Conservation (phyloP, 2,888 invertebrate genomes). For the Pycnomerus fuliginosus region DNA sequence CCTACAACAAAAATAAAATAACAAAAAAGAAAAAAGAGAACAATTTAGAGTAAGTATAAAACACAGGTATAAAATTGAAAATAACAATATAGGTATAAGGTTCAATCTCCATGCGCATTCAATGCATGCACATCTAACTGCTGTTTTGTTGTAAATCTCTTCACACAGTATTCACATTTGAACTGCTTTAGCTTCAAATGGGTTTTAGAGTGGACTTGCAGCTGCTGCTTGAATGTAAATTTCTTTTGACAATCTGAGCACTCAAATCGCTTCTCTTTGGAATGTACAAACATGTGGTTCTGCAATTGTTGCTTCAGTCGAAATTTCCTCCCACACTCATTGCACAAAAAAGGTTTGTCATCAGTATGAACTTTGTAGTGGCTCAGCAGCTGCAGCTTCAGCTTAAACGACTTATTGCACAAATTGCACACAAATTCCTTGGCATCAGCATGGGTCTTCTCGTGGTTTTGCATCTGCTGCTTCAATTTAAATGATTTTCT, state of each 20-base stretch:
- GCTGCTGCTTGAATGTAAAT: conserved; percentile 37
- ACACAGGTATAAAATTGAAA: too few species aligned
- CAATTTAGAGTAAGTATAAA: too few species aligned
- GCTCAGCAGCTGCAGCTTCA: conserved; percentile 33
- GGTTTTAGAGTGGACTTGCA: conserved; percentile 28
- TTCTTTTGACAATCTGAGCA: conserved; percentile 33
- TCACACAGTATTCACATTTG: conserved; percentile 29
- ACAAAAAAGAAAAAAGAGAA: too few species aligned
- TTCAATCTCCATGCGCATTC: too few species aligned
- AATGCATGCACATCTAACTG: conserved; percentile 36
- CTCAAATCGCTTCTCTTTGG: conserved; percentile 26
- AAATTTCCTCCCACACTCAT: conserved; percentile 30
- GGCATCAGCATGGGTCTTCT: conserved; percentile 23
- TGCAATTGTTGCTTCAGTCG: conserved; percentile 34
- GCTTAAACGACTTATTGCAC: conserved; percentile 32
- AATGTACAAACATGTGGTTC: conserved; percentile 30
- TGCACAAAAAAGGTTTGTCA: conserved; percentile 29
- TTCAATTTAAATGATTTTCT: conserved; percentile 11
- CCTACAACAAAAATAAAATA: too few species aligned
- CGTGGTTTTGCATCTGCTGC: conserved; percentile 8
- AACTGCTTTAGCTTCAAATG: conserved; percentile 32
- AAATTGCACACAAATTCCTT: conserved; percentile 29
- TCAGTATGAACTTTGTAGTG: conserved; percentile 32
- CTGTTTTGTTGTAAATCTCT: conserved; percentile 32
- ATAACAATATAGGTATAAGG: too few species aligned